phyloP scores from a whole-genome alignment of 2,113 vertebrate genomes.

The Sporophila hypoxantha region DNA sequence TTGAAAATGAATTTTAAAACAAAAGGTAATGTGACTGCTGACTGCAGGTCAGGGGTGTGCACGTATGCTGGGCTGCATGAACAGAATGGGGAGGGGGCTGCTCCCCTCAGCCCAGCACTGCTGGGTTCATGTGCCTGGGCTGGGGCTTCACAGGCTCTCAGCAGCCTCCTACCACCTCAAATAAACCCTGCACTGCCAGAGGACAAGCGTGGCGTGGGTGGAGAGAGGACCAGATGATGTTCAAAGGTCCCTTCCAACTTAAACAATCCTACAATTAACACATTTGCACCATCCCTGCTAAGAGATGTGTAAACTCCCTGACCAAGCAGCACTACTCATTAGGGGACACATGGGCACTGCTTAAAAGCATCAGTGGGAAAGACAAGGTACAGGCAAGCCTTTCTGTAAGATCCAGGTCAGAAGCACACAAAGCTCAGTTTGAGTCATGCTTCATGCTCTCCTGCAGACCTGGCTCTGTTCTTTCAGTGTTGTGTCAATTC shows the following conservation, averaged over 20 bases:
- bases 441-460: neutral
- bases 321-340: neutral
- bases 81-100: neutral
- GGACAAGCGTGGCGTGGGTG: rapidly evolving
- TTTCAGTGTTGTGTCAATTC: neutral
- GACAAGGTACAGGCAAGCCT: neutral
- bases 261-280: neutral
- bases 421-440: neutral
- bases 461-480: neutral
- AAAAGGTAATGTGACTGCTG: neutral
- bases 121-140: neutral
- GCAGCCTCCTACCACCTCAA: neutral
- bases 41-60: neutral
- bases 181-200: neutral
- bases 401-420: neutral
- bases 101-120: neutral
- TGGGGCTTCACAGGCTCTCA: neutral
- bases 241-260: neutral
- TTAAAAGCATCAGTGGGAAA: neutral
- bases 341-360: neutral
- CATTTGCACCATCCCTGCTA: neutral
- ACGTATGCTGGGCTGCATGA: rapidly evolving
- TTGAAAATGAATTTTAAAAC: neutral
- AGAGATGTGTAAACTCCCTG: neutral
- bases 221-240: neutral